phyloP scores from a whole-genome alignment of 2,797 vertebrate species.

The Halcyon badia region DNA sequence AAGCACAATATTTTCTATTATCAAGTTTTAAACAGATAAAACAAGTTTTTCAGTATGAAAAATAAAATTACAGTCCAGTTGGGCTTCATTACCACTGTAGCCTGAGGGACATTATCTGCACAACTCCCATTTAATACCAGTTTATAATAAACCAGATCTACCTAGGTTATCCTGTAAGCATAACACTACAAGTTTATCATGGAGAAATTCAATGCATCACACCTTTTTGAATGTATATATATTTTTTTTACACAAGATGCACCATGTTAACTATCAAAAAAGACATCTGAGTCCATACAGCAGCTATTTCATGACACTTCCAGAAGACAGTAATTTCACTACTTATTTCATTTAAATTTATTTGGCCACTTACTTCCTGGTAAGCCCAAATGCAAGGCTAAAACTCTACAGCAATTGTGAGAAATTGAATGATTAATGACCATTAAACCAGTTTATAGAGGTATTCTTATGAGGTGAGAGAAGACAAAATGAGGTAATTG shows the following conservation, averaged over 20 bases:
- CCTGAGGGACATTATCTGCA: neutral
- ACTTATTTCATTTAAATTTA: neutral
- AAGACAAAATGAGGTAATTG: conserved; percentile 30
- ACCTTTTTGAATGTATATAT: neutral
- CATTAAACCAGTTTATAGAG: neutral
- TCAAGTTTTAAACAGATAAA: neutral
- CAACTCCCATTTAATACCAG: neutral
- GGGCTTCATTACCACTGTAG: neutral
- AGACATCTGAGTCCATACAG: neutral
- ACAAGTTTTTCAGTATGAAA: neutral
- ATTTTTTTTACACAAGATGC: neutral
- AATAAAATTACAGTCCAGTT: neutral
- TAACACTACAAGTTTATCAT: neutral
- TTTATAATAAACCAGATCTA: neutral
- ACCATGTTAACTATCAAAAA: neutral
- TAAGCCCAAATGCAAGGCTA: neutral
- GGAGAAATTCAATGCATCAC: neutral
- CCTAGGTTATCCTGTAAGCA: neutral
- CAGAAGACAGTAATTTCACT: neutral
- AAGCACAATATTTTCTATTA: neutral
- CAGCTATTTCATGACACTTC: neutral
- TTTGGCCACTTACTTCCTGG: neutral
- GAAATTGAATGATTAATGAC: neutral
- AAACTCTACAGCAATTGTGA: neutral
- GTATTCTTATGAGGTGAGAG: conserved; percentile 11